Evolutionary conservation across 2,888 invertebrate species (phyloP).

Genomic region (Noctua janthe): DNA sequence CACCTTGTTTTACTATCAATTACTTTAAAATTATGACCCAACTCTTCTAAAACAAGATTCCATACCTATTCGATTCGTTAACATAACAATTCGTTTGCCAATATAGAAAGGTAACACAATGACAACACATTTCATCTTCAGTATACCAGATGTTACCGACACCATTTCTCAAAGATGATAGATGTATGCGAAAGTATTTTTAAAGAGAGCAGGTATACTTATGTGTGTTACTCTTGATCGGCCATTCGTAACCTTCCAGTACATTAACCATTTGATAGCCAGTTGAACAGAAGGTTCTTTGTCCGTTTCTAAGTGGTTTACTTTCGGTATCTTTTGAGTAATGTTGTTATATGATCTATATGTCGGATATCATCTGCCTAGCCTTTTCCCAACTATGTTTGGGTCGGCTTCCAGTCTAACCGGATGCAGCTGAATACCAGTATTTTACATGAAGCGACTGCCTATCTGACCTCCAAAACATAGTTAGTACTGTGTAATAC

Average conservation of each 20-base stretch:
- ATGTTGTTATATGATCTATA: background rate
- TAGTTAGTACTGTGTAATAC: no score
- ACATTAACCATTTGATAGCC: constrained; percentile 33
- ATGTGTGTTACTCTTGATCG: constrained; percentile 22
- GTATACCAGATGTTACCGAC: background rate
- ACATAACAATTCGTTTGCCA: background rate
- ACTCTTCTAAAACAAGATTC: no score
- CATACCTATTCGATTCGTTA: background rate
- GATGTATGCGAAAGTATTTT: constrained; percentile 34
- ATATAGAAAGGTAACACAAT: background rate
- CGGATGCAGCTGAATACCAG: no score
- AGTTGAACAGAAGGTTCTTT: constrained; percentile 33
- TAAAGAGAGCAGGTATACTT: background rate
- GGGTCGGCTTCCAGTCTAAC: no score
- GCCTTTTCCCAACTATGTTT: no score
- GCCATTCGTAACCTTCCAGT: constrained; percentile 43
- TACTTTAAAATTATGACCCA: no score
- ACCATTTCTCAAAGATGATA: constrained; percentile 7
- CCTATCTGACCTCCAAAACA: no score
- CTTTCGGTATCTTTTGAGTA: constrained; percentile 4
- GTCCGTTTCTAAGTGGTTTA: constrained; percentile 28
- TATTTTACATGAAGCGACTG: no score
- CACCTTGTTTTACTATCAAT: no score
- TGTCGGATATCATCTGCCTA: no score
- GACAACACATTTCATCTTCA: background rate